Evolutionary conservation across 1,140 invertebrate species (phyloP).

Genomic region (Polypedilum vanderplanki): DNA sequence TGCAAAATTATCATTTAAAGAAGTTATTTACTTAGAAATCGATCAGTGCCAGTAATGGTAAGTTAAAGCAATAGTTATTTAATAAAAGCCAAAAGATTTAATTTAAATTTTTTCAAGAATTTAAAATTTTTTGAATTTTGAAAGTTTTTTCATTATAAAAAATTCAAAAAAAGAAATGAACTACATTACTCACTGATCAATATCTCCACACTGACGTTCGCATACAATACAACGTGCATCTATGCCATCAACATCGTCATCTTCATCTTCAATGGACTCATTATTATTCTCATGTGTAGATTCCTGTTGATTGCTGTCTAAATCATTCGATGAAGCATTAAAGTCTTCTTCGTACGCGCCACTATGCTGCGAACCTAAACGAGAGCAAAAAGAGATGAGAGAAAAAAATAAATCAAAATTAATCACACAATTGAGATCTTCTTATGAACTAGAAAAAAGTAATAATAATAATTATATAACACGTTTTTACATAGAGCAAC

Average conservation of each 20-base stretch:
- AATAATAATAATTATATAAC: slow-evolving; percentile 11
- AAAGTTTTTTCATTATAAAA: no score
- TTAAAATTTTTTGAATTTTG: no score
- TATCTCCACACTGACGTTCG: slow-evolving; percentile 60
- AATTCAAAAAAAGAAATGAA: neutral
- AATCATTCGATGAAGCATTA: slow-evolving; percentile 31
- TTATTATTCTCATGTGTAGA: slow-evolving; percentile 30
- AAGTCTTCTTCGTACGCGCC: slow-evolving; percentile 54
- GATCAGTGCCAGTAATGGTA: no score
- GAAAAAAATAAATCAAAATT: slow-evolving; percentile 22
- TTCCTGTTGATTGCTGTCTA: slow-evolving; percentile 34
- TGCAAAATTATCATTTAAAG: no score
- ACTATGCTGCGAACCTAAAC: slow-evolving; percentile 59
- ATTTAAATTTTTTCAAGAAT: no score
- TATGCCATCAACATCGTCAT: slow-evolving; percentile 53
- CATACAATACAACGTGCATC: slow-evolving; percentile 60
- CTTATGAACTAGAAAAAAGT: neutral
- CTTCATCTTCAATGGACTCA: slow-evolving; percentile 45
- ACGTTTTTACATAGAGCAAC: neutral
- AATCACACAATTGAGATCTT: slow-evolving; percentile 18
- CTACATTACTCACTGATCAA: slow-evolving; percentile 58
- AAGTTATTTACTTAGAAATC: no score
- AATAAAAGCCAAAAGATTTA: no score
- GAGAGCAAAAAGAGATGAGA: slow-evolving; percentile 34
- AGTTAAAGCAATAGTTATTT: no score